Evolutionary conservation across 1,140 invertebrate species (phyloP).

Genomic region (Delia radicum): DNA sequence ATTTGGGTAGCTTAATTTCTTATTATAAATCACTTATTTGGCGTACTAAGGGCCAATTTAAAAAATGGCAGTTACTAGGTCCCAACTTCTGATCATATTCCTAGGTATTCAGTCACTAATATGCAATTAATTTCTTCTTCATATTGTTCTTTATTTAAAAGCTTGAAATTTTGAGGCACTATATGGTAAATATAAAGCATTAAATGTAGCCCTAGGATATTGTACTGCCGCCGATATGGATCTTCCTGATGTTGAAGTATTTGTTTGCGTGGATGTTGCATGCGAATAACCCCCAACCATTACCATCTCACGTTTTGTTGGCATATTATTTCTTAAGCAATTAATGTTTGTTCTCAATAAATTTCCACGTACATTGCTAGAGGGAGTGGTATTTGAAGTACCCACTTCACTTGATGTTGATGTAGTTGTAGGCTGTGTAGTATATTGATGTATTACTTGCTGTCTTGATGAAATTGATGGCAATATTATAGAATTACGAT

Average conservation of each 20-base stretch:
- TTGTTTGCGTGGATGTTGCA: conserved; percentile 5
- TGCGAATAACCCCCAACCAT: neutral
- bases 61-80: too few relatives aligned
- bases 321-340: neutral
- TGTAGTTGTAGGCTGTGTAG: neutral
- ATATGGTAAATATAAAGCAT: conserved; percentile 45
- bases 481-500: conserved; percentile 45
- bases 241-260: neutral
- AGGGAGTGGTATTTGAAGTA: neutral
- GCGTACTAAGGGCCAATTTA: too few relatives aligned
- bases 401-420: conserved; percentile 7
- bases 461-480: conserved; percentile 34
- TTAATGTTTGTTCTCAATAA: neutral
- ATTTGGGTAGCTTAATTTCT: too few relatives aligned
- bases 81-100: too few relatives aligned
- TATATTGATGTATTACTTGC: conserved; percentile 9
- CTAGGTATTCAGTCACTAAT: too few relatives aligned
- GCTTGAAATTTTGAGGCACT: conserved; percentile 55
- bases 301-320: neutral
- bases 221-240: conserved; percentile 18
- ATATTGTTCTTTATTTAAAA: conserved; percentile 39
- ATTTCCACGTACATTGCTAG: neutral
- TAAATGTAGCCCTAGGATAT: conserved; percentile 4
- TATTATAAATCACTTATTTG: too few relatives aligned
- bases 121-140: neutral